Evolutionary conservation across 2,797 vertebrate genomes (phyloP).

Genomic region (Pseudomugil gertrudae): DNA sequence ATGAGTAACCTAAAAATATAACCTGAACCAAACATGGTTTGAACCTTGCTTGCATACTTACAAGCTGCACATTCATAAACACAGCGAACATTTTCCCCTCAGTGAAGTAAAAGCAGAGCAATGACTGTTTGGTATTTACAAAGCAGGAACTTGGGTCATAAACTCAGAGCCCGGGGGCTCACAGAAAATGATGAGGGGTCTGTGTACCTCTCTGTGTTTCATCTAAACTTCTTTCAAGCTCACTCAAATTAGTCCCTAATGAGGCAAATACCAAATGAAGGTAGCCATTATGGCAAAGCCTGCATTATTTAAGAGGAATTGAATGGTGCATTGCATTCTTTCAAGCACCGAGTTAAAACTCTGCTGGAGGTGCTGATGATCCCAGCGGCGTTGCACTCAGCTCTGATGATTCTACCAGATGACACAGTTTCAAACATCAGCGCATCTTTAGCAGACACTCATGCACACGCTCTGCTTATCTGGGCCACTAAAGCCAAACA

Average conservation of each 20-base stretch:
- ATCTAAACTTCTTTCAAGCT: conserved; percentile 48
- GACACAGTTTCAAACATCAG: conserved; percentile 59
- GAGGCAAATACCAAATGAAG: conserved; percentile 38
- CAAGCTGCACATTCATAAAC: conserved; percentile 40
- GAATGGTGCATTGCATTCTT: conserved; percentile 12
- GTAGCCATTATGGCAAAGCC: conserved; percentile 23
- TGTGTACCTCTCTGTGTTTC: conserved; percentile 40
- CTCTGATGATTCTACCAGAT: conserved; percentile 52
- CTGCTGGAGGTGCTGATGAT: conserved; percentile 12
- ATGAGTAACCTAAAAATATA: conserved; percentile 40
- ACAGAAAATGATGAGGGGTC: conserved; percentile 38
- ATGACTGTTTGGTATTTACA: conserved; percentile 55
- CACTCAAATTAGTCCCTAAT: conserved; percentile 36
- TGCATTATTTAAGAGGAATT: background rate
- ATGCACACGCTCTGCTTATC: conserved; percentile 26
- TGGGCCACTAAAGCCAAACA: conserved; percentile 28
- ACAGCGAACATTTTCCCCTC: conserved; percentile 36
- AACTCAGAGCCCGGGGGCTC: conserved; percentile 47
- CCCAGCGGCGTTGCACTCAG: conserved; percentile 16
- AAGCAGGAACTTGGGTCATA: conserved; percentile 50
- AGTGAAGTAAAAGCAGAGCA: conserved; percentile 43
- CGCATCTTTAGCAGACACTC: conserved; percentile 42
- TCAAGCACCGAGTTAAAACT: conserved; percentile 22
- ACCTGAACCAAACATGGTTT: conserved; percentile 35
- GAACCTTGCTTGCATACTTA: conserved; percentile 25